Conservation (phyloP, 1,140 invertebrate genomes). For the Meloidogyne exigua region DNA sequence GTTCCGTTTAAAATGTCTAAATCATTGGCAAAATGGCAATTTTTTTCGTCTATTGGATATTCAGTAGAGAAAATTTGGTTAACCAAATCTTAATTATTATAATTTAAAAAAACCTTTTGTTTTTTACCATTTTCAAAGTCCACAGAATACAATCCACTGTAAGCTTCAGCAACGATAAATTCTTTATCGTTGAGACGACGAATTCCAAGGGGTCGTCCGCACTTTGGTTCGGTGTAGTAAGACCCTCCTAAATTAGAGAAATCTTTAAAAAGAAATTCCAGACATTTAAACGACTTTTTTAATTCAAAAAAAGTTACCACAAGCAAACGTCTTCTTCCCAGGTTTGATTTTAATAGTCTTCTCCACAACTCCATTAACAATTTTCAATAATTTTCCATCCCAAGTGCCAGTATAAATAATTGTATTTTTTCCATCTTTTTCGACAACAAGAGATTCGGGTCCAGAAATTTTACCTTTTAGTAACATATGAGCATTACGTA, state of each 20-base stretch:
- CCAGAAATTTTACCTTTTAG: constrained; percentile 53
- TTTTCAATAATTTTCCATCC: constrained; percentile 59
- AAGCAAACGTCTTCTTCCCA: constrained; percentile 9
- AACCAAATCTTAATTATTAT: not conserved
- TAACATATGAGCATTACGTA: constrained; percentile 40
- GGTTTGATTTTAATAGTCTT: constrained; percentile 44
- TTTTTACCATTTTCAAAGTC: constrained; percentile 50
- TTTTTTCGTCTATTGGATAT: constrained; percentile 34
- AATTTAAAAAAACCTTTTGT: not conserved
- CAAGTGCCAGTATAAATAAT: constrained; percentile 50
- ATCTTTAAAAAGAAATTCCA: not conserved
- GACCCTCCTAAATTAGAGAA: constrained; percentile 22
- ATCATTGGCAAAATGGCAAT: constrained; percentile 46
- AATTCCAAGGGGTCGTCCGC: constrained; percentile 58
- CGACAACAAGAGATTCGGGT: constrained; percentile 58
- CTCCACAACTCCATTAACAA: constrained; percentile 49
- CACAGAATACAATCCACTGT: constrained; percentile 52
- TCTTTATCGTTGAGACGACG: constrained; percentile 46
- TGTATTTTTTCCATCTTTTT: constrained; percentile 44
- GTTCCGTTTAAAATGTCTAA: constrained; percentile 31
- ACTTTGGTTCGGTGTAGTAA: constrained; percentile 48
- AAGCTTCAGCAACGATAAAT: constrained; percentile 57
- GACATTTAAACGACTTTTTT: not conserved
- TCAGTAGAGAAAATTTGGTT: constrained; percentile 40
- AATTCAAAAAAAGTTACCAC: not conserved